These are phyloP conservation scores for Antheraea pernyi DNA, from an alignment of 1,140 invertebrate species.

Conservation along the genomic window DNA sequence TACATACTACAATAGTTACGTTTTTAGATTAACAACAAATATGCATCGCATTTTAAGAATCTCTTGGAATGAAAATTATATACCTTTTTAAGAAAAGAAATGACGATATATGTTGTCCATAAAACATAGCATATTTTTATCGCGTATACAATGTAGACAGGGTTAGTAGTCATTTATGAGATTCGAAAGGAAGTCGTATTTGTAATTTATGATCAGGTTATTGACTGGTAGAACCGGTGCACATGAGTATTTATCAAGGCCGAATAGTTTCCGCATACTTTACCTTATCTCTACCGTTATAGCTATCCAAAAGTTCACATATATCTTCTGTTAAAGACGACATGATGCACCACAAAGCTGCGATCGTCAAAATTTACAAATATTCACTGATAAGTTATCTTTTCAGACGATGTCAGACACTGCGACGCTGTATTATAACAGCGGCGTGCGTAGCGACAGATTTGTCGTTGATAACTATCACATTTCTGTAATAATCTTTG, in stretches of 20 bases:
- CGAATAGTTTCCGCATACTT: slow-evolving; percentile 55
- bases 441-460: slow-evolving; percentile 37
- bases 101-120: no score
- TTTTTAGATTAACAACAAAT: no score
- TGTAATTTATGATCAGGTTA: slow-evolving; percentile 1
- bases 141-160: neutral
- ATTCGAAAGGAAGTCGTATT: neutral
- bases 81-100: no score
- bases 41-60: no score
- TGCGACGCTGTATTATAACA: slow-evolving; percentile 5
- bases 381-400: slow-evolving; percentile 51
- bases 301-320: slow-evolving; percentile 69
- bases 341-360: slow-evolving; percentile 38
- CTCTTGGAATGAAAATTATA: no score
- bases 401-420: slow-evolving; percentile 1
- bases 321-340: slow-evolving; percentile 65
- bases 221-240: slow-evolving; percentile 28
- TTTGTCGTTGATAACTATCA: slow-evolving; percentile 53
- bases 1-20: no score
- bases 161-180: neutral
- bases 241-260: slow-evolving; percentile 38
- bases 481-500: slow-evolving; percentile 55
- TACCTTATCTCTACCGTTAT: slow-evolving; percentile 74
- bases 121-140: no score
- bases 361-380: neutral